A percentile compares a stretch with the other conserved stretches of the same genome.
Conservation (phyloP, 2,113 vertebrate species). For the Campylorhamphus procurvoides region DNA sequence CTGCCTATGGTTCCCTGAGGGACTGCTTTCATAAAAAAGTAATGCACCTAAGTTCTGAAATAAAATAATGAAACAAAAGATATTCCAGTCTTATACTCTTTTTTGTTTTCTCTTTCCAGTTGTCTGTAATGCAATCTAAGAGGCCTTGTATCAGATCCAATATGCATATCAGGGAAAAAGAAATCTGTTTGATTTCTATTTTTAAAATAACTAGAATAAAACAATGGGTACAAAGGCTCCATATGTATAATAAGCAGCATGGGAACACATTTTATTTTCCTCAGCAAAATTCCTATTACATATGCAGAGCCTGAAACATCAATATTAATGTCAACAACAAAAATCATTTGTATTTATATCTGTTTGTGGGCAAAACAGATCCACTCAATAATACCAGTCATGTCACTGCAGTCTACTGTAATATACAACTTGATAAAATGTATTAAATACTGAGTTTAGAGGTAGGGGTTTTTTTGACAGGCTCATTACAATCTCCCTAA, state of each 20-base stretch:
- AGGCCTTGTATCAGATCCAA: neutral
- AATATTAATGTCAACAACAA: neutral
- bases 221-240: neutral
- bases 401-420: neutral
- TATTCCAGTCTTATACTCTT: neutral
- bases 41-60: neutral
- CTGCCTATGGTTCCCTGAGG: neutral
- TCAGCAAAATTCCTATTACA: neutral
- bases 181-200: neutral
- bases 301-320: neutral
- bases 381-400: neutral
- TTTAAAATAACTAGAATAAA: conserved; percentile 10
- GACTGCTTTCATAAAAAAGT: neutral
- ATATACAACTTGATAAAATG: neutral
- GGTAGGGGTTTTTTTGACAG: rapidly evolving
- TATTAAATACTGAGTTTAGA: neutral
- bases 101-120: neutral
- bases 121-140: neutral
- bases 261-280: neutral
- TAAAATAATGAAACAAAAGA: neutral
- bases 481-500: neutral
- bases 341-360: neutral
- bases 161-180: neutral
- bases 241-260: neutral
- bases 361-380: neutral